Base-by-base conservation (phyloP, 2,113 vertebrate species). In the Peromyscus maniculatus region DNA sequence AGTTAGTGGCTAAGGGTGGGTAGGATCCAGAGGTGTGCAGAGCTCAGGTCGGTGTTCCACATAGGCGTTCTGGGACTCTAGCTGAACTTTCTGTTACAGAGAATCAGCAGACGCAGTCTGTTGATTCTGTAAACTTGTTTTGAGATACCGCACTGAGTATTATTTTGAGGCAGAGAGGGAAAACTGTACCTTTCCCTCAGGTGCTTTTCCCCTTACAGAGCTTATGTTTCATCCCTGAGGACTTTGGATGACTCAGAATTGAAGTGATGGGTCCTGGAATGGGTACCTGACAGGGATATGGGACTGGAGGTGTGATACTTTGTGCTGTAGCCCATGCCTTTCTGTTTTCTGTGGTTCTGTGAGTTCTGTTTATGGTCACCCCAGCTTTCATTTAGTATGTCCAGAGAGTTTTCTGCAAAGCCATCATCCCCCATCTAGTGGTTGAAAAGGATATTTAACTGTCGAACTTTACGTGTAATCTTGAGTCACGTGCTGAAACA, bases 101-200 rank as follows among this genome's bases (percentile, higher is more conserved):
- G 72, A 82, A n/a, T n/a, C 52, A 74, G 89, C 80, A 93, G 79
- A 39, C 62, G 46, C 11, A 69, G 91, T 64, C 49, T 83, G 31
- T 82, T 93, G 59, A 46, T 43, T 95, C 72, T 64, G 84, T 92
- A 91, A 97, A 93, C 96, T 33, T 71, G 71, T 97, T 94, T 95
- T 77, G 95, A 97, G 95, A 97, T 93, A 91, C 97, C 97, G 97
- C 95, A 94, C 94, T 93, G 83, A 95, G 74, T 89, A 59, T 89
- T 49, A 3, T 26, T 90, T 88, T 0, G 62, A 86, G 55, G 84
- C 36, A 71, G 62, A 79, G 15, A 84, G 75, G 36, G 62, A 31
- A 66, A 93, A 75, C 36, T 52, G 55, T 36, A 43, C n/a, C 21
- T 83, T 87, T 57, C n/a, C 55, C 55, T 55, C 66, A 66, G 64